Evolutionary conservation across 1,140 invertebrate genomes (phyloP).

Genomic region (Callitettix versicolor): DNA sequence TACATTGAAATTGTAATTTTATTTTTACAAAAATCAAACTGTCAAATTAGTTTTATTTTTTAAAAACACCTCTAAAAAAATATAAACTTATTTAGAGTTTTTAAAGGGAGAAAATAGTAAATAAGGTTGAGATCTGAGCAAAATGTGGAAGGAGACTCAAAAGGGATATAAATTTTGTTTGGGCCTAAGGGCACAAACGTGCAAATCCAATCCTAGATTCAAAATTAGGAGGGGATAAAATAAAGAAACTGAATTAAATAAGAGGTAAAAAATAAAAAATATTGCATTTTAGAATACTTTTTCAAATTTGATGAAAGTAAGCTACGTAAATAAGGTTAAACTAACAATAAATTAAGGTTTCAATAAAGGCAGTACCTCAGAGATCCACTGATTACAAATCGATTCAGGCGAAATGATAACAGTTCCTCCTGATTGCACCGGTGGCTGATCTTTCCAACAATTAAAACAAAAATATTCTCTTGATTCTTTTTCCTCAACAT

Average conservation of each 20-base stretch:
- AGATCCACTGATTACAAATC: conserved; percentile 60
- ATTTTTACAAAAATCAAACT: no score
- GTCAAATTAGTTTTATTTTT: no score
- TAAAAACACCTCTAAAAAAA: no score
- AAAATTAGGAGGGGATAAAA: no score
- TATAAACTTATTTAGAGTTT: no score
- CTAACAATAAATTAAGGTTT: neutral
- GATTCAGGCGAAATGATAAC: conserved; percentile 61
- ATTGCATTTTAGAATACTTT: neutral
- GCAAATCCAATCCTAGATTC: no score
- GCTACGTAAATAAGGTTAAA: neutral
- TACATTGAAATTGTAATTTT: no score
- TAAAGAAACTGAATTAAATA: neutral
- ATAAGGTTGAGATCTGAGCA: no score
- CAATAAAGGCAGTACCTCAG: conserved; percentile 37
- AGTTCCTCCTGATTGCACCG: conserved; percentile 46
- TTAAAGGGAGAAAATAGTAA: no score
- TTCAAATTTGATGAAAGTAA: neutral
- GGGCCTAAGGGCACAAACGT: no score
- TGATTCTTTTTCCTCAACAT: conserved; percentile 31
- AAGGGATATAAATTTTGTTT: no score
- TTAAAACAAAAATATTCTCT: conserved; percentile 43
- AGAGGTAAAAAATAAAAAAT: neutral
- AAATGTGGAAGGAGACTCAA: no score
- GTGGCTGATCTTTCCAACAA: conserved; percentile 42